Evolutionary conservation across 2,113 vertebrate species (phyloP).

Genomic region (Serilophus lunatus): DNA sequence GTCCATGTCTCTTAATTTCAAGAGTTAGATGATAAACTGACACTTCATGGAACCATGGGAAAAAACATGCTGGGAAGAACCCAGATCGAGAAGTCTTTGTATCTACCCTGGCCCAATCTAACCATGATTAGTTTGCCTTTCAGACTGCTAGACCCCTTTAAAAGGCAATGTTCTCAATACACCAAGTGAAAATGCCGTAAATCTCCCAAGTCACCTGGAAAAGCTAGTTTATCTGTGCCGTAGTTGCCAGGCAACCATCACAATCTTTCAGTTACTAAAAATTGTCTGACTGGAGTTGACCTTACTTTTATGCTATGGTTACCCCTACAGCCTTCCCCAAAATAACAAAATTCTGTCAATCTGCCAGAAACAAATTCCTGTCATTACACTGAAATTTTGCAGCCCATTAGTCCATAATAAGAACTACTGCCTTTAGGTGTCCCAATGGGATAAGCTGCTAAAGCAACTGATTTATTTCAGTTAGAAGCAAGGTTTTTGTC

Average conservation of each 20-base stretch:
- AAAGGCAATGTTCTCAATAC: background rate
- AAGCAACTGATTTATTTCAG: slow-evolving; percentile 1
- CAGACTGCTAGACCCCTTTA: background rate
- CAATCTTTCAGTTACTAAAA: slow-evolving; percentile 54
- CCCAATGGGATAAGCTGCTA: slow-evolving; percentile 7
- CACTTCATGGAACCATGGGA: background rate
- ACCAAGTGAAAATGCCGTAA: background rate
- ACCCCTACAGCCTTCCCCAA: slow-evolving; percentile 46
- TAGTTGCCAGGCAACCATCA: slow-evolving; percentile 52
- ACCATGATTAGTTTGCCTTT: background rate
- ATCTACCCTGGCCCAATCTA: background rate
- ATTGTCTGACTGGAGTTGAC: slow-evolving; percentile 51
- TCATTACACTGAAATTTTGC: slow-evolving; percentile 59
- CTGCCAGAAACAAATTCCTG: slow-evolving; percentile 61
- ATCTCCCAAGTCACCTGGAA: slow-evolving; percentile 28
- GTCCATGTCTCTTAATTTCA: background rate
- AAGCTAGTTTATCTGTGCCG: background rate
- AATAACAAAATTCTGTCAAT: slow-evolving; percentile 28
- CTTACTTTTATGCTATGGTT: slow-evolving; percentile 46
- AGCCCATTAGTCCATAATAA: slow-evolving; percentile 53
- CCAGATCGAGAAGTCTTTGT: background rate
- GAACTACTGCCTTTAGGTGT: slow-evolving; percentile 29
- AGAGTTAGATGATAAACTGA: background rate
- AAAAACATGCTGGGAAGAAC: background rate
- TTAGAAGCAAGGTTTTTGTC: background rate